These are phyloP conservation scores for Liposcelis brunnea DNA, from an alignment of 2,888 invertebrate genomes.

Conservation along the genomic window DNA sequence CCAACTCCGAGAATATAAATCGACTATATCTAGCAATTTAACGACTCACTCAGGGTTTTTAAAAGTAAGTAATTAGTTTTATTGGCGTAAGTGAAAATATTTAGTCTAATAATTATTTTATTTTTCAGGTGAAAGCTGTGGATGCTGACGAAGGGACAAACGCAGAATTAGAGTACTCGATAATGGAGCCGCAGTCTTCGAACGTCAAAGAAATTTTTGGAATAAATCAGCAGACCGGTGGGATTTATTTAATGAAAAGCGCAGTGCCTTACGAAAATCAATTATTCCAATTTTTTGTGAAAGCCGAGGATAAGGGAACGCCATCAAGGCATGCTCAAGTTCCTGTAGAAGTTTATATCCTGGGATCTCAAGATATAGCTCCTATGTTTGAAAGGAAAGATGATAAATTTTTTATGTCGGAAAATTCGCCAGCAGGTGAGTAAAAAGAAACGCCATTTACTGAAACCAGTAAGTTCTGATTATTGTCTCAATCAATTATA, in stretches of 20 bases:
- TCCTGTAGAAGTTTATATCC: constrained; percentile 62
- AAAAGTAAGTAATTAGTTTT: constrained; percentile 33
- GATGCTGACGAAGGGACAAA: constrained; percentile 63
- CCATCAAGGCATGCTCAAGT: constrained; percentile 62
- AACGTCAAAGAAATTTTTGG: constrained; percentile 50
- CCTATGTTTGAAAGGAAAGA: constrained; percentile 58
- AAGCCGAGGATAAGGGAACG: constrained; percentile 66
- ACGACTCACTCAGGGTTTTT: constrained; percentile 38
- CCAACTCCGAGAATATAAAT: constrained; percentile 57
- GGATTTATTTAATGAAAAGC: constrained; percentile 45
- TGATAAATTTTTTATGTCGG: constrained; percentile 63
- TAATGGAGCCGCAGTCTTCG: constrained; percentile 50
- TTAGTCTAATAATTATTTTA: neutral
- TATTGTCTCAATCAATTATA: neutral
- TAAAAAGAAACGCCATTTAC: constrained; percentile 12
- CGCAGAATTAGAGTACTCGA: constrained; percentile 54
- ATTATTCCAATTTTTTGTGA: constrained; percentile 74
- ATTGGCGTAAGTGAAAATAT: constrained; percentile 9
- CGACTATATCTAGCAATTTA: constrained; percentile 44
- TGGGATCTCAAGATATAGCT: constrained; percentile 46
- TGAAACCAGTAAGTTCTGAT: neutral
- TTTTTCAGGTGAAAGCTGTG: constrained; percentile 34
- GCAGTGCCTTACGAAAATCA: constrained; percentile 47
- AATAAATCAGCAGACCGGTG: constrained; percentile 57
- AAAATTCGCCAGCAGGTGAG: constrained; percentile 47